Conservation (phyloP, 2,888 invertebrate genomes). For the Epinotia ramella region DNA sequence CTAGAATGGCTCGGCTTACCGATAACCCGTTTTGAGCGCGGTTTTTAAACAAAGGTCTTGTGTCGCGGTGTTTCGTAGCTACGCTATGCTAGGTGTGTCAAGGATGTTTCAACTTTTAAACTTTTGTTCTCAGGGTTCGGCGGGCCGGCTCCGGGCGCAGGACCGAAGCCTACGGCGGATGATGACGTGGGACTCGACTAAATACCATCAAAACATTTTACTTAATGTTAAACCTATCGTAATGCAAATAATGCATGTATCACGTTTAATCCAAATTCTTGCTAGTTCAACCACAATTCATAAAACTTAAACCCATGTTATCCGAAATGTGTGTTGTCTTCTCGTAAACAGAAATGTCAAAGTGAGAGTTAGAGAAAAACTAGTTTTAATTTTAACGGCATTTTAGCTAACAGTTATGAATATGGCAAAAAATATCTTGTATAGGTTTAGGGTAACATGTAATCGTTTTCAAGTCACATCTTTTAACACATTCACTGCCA, state of each 20-base stretch:
- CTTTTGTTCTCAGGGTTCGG: conserved; percentile 59
- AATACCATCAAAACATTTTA: conserved; percentile 31
- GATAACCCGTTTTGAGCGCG: too few relatives aligned
- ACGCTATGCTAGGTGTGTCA: too few relatives aligned
- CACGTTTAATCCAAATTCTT: conserved; percentile 15
- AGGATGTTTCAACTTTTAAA: too few relatives aligned
- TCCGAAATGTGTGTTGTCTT: too few relatives aligned
- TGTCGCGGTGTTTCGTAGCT: too few relatives aligned
- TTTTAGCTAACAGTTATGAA: not conserved
- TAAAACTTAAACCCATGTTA: too few relatives aligned
- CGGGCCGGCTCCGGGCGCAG: conserved; percentile 62
- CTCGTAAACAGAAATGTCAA: too few relatives aligned
- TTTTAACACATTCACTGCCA: not conserved
- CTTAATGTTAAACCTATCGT: conserved; percentile 13
- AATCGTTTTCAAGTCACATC: not conserved
- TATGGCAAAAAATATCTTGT: too few relatives aligned
- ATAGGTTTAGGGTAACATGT: not conserved
- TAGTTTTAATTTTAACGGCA: too few relatives aligned
- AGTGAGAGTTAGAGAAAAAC: too few relatives aligned
- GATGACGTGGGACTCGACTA: conserved; percentile 89
- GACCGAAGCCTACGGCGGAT: conserved; percentile 73
- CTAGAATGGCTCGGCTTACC: too few relatives aligned
- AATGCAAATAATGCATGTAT: conserved; percentile 7
- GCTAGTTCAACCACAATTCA: not conserved
- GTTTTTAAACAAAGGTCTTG: too few relatives aligned